Evolutionary conservation across 2,113 vertebrate genomes (phyloP), one percentile per base, ranked within the genome.

Genomic region (Carassius gibelio): DNA sequence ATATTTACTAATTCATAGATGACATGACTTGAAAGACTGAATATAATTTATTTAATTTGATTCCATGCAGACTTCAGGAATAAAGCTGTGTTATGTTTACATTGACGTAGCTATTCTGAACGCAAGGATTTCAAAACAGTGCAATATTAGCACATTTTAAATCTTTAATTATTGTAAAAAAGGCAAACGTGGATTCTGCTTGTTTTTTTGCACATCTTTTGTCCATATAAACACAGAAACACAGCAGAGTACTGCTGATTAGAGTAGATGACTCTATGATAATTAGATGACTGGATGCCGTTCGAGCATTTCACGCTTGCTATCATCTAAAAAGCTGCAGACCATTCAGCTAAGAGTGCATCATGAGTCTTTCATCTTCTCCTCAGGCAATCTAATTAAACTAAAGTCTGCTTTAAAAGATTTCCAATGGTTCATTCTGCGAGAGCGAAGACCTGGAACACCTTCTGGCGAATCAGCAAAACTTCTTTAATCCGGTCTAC

Each of bases 371-470:
- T 59, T 26, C 15, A 3, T 30, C 48, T 42, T 59, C 68, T 83
- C 81, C 30, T n/a, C 50, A 55, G 81, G 66, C 76, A 23, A 21
- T 79, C 57, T 45, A 62, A 79, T 79, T 79, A 62, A 79, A 79
- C 21, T 62, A 62, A 45, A 77, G 30, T 36, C 52, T 13, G 52
- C 77, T 45, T 13, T 79, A 23, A 79, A 79, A 62, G 57, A 79
- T 79, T 62, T 79, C 57, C 57, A 79, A 62, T 45, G 21, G 34
- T 0, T 62, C 77, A 42, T 38, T 42, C 30, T 62, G 36, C 50
- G 15, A 15, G 42, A 75, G 71, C 42, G n/a, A 42, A 74, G 71
- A 42, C 3, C 42, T 23, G 71, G 21, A 77, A 77, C 30, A 9
- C 26, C 23, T 77, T 57, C 26, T 38, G 75, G 52, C 21, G 9